These are phyloP conservation scores for Pocillopora grandis DNA, from an alignment of 92 coral and sea anemone genomes.

Conservation along the genomic window DNA sequence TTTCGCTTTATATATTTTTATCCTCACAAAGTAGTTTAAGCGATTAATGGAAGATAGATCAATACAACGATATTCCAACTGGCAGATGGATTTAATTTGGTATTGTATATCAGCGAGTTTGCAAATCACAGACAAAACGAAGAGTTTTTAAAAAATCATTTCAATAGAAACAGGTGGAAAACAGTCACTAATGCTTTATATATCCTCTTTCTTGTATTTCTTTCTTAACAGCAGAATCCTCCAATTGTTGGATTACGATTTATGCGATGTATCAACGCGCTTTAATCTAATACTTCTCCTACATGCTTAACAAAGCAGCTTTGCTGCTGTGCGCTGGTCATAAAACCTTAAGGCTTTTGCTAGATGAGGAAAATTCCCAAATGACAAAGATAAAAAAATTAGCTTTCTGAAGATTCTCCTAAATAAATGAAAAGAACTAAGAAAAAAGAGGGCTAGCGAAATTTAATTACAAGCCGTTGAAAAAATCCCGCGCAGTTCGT, in stretches of 20 bases:
- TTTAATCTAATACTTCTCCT: too few relatives aligned
- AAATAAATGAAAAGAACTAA: background rate
- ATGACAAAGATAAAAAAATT: background rate
- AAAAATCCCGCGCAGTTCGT: slow-evolving; percentile 17
- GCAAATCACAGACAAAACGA: background rate
- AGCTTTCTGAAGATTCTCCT: background rate
- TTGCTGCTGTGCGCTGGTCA: too few relatives aligned
- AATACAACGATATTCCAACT: background rate
- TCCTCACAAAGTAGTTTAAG: slow-evolving; percentile 20
- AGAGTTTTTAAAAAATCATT: background rate
- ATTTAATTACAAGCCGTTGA: background rate
- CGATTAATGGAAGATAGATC: background rate
- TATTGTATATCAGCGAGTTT: background rate
- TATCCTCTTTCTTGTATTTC: background rate
- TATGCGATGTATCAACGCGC: too few relatives aligned
- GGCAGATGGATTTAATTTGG: background rate
- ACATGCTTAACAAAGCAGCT: too few relatives aligned
- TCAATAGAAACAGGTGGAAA: slow-evolving; percentile 18
- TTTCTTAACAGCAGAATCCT: background rate
- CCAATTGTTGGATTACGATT: background rate
- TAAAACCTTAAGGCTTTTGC: too few relatives aligned
- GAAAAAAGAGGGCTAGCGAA: background rate
- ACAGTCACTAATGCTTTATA: background rate
- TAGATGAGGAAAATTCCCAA: background rate
- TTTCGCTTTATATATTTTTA: slow-evolving; percentile 18